phyloP scores from a whole-genome alignment of 2,113 vertebrate species.

The Gymnarchus niloticus region DNA sequence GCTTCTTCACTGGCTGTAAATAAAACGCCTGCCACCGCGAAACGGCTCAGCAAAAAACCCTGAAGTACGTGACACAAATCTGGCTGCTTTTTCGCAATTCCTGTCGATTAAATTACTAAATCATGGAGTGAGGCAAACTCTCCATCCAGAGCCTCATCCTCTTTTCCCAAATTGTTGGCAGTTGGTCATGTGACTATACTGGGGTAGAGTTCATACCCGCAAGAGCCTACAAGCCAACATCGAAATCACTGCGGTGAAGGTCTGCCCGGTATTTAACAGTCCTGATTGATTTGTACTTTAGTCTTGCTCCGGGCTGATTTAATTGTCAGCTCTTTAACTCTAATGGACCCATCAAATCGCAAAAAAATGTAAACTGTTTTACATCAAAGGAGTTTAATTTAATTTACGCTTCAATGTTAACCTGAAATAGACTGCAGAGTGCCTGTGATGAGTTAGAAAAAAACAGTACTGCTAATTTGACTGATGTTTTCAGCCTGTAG shows the following conservation, averaged over 20 bases:
- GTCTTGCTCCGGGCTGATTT: too few species aligned
- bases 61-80: not conserved
- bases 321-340: not conserved
- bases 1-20: not conserved
- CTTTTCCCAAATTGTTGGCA: not conserved
- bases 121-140: not conserved
- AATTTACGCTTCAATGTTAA: not conserved
- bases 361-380: not conserved
- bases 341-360: not conserved
- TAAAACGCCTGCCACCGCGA: not conserved
- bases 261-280: not conserved
- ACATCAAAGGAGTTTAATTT: not conserved
- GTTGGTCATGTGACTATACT: not conserved
- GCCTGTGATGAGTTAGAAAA: constrained; percentile 11
- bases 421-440: constrained; percentile 12
- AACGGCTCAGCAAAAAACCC: not conserved
- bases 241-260: not conserved
- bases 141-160: not conserved
- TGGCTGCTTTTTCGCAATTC: not conserved
- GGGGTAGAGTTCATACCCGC: not conserved
- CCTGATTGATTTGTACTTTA: not conserved
- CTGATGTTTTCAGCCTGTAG: not conserved
- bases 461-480: not conserved
- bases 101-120: not conserved
- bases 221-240: not conserved